Evolutionary conservation across 2,113 vertebrate genomes (phyloP).

Genomic region (Psettodes erumei): DNA sequence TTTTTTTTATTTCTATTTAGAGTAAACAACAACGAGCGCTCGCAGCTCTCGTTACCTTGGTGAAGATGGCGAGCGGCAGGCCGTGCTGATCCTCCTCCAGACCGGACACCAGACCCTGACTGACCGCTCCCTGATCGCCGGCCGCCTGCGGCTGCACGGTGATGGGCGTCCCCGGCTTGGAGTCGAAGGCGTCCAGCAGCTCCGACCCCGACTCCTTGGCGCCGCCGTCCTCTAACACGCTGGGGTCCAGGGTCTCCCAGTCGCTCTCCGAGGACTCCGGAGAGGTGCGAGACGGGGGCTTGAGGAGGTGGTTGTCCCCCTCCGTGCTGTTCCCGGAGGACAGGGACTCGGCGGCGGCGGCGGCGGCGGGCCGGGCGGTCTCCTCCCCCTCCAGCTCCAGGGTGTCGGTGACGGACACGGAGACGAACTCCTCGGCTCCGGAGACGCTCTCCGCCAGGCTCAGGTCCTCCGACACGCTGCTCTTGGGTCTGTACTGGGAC

Average conservation of each 20-base stretch:
- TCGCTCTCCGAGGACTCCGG: slow-evolving; percentile 94
- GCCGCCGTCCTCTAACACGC: slow-evolving; percentile 84
- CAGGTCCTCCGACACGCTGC: slow-evolving; percentile 88
- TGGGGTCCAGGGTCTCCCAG: slow-evolving; percentile 96
- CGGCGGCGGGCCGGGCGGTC: background rate
- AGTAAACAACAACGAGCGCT: too few species aligned
- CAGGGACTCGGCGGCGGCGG: slow-evolving; percentile 12
- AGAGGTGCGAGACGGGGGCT: slow-evolving; percentile 84
- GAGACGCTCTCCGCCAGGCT: slow-evolving; percentile 70
- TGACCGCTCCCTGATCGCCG: slow-evolving; percentile 71
- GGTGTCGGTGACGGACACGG: slow-evolving; percentile 78
- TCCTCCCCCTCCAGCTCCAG: slow-evolving; percentile 34
- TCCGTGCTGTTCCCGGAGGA: slow-evolving; percentile 33
- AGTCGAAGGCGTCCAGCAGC: slow-evolving; percentile 66
- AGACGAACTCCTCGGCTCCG: slow-evolving; percentile 78
- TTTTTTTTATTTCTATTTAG: too few species aligned
- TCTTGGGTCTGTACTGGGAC: slow-evolving; percentile 91
- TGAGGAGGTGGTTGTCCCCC: slow-evolving; percentile 74
- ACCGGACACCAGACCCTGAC: slow-evolving; percentile 91
- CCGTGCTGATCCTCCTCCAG: slow-evolving; percentile 95
- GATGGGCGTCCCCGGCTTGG: slow-evolving; percentile 84
- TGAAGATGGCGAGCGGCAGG: slow-evolving; percentile 93
- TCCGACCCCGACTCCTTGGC: slow-evolving; percentile 62
- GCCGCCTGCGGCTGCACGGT: slow-evolving; percentile 82
- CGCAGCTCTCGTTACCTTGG: slow-evolving; percentile 86